Base-by-base conservation (phyloP, 2,888 invertebrate species). In the Perizoma affinitatum region DNA sequence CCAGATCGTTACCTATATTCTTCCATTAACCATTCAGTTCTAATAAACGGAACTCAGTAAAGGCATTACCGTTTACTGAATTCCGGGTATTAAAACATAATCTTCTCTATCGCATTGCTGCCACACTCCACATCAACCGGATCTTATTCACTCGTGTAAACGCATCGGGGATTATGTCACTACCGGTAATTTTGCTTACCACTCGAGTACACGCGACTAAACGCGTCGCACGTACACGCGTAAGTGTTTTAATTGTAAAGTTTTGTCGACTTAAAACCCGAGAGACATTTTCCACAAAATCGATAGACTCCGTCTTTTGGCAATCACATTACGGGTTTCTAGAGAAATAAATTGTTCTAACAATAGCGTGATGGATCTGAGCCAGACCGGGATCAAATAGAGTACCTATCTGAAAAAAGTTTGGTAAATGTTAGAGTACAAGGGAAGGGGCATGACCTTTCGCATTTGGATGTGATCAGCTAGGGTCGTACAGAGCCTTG, bases 391-490 rank as follows among this genome's bases (percentile, higher is more conserved):
- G 58, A 71, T 71, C 68, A 65, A 74, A 66, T 69, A 71, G 65
- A 73, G 70, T 73, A 22, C 22, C 3, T 22, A 64, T 73, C 67
- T 67, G 64, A 71, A 76, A 75, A 4, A 78, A 69, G 61, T 69
- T 69, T 63, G 50, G 68, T 69, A 71, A 71, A 73, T 73, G 72
- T 74, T 67, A 67, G 70, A 77, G 73, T 76, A 71, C 71, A 72
- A 66, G 70, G 64, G 56, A 73, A 70, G 65, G 73, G 70, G 56
- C 71, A 67, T 61, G 78, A 83, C 83, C 83, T 83, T 82, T 84
- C 76, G 71, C 76, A 84, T 84, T 83, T 71, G 63, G 51, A 68
- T 70, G 69, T 73, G 72, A 75, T 75, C 71, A 70, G 67, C 69
- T 65, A 70, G 61, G 60, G 71, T 53, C 61, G 66, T 61, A 71